Conservation (phyloP, 2,113 vertebrate species). For the Phocoena phocoena region DNA sequence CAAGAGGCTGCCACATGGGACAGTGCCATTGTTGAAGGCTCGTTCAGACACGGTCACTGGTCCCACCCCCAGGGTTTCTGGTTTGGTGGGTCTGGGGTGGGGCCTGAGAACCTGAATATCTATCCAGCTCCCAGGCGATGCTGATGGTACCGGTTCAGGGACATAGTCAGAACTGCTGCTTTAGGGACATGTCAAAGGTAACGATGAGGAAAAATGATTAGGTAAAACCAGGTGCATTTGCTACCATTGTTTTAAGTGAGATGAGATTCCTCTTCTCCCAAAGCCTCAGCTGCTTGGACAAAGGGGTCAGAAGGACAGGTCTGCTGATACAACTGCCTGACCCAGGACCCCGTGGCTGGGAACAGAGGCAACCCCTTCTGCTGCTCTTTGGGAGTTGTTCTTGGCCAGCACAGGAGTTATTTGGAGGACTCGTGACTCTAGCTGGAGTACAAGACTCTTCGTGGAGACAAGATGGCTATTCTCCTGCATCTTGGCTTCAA, state of each 20-base stretch:
- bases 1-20: rapidly evolving
- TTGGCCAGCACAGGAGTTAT: not conserved
- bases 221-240: constrained; percentile 12
- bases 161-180: not conserved
- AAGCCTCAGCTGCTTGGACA: constrained; percentile 56
- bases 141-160: not conserved
- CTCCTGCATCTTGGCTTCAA: not conserved
- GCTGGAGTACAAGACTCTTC: not conserved
- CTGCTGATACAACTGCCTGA: constrained; percentile 9
- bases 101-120: not conserved
- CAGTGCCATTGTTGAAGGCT: not conserved
- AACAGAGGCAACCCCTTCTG: not conserved
- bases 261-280: constrained; percentile 65
- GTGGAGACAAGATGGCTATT: constrained; percentile 1
- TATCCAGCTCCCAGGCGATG: not conserved
- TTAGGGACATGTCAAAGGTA: not conserved
- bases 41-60: not conserved
- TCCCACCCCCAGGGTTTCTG: not conserved
- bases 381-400: constrained; percentile 13
- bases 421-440: not conserved
- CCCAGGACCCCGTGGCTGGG: not conserved
- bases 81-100: not conserved
- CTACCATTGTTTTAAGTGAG: constrained; percentile 63
- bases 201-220: not conserved
- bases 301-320: not conserved